Conservation (phyloP, 1,140 invertebrate species). For the Drosophila nigromelanica region DNA sequence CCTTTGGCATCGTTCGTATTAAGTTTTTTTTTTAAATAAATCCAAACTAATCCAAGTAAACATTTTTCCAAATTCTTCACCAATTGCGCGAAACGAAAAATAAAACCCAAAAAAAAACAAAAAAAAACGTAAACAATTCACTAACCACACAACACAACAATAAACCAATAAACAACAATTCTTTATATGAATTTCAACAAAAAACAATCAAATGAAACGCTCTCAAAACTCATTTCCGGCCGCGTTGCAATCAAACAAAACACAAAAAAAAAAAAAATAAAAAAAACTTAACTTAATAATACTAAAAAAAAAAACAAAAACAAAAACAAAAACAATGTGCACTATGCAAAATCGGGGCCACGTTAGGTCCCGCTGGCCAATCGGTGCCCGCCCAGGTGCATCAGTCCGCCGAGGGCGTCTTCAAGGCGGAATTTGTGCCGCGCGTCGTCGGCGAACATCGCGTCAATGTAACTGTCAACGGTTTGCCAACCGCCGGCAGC, state of each 20-base stretch:
- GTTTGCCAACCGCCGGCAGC: constrained; percentile 91
- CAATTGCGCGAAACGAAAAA: constrained; percentile 47
- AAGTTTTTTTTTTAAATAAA: constrained; percentile 17
- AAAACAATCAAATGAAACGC: constrained; percentile 57
- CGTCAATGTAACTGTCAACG: constrained; percentile 92
- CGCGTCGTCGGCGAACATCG: constrained; percentile 95
- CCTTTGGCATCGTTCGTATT: constrained; percentile 12
- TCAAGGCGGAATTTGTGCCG: constrained; percentile 94
- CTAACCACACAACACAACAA: constrained; percentile 57
- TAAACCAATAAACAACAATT: constrained; percentile 33
- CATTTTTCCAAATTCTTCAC: constrained; percentile 74
- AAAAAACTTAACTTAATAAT: constrained; percentile 50
- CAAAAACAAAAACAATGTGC: constrained; percentile 31
- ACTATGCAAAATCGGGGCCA: constrained; percentile 20
- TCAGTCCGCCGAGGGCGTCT: constrained; percentile 90
- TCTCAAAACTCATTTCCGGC: constrained; percentile 72
- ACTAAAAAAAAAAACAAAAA: constrained; percentile 31
- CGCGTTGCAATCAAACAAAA: constrained; percentile 53
- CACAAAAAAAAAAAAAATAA: constrained; percentile 42
- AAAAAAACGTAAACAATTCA: constrained; percentile 33
- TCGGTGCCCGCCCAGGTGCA: constrained; percentile 94
- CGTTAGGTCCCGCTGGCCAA: constrained; percentile 91
- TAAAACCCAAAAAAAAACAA: constrained; percentile 22
- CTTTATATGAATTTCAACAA: constrained; percentile 65
- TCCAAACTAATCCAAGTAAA: constrained; percentile 57